Percentiles rank a stretch among this genome's conserved stretches.
Conservation (phyloP, 2,113 vertebrate genomes). For the Aptenodytes forsteri region DNA sequence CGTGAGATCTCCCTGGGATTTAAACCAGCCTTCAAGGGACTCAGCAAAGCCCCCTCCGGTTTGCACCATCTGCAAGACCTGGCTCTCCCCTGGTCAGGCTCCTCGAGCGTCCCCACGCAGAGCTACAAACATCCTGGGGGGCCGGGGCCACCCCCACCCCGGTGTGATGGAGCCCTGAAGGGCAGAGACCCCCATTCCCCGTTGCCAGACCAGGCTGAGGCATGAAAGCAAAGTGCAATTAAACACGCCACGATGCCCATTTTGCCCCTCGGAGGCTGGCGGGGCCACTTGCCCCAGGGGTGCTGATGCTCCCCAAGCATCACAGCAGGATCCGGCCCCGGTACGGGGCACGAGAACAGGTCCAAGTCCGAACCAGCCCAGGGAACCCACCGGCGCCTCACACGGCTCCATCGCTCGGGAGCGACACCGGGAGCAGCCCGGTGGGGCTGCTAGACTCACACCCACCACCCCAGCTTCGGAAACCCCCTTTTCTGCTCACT, state of each 20-base stretch:
- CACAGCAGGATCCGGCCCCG: not conserved
- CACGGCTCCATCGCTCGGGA: not conserved
- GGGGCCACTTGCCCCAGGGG: fast-evolving
- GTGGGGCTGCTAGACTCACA: fast-evolving
- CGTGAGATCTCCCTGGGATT: not conserved
- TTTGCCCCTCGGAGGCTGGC: not conserved
- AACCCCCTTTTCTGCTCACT: fast-evolving
- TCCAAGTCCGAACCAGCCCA: not conserved
- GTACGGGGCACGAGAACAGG: fast-evolving
- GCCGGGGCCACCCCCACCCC: too few species aligned
- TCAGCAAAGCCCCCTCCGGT: fast-evolving
- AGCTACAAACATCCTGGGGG: fast-evolving
- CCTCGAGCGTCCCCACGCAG: not conserved
- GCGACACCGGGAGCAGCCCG: not conserved
- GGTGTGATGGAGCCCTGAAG: fast-evolving
- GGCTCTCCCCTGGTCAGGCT: fast-evolving
- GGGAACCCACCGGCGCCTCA: not conserved
- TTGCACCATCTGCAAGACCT: too few species aligned
- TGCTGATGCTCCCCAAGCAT: not conserved
- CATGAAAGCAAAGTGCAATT: fast-evolving
- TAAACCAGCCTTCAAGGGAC: fast-evolving
- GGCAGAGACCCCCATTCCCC: not conserved
- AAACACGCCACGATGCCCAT: fast-evolving
- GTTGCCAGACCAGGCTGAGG: fast-evolving
- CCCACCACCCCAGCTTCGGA: not conserved